These are phyloP conservation scores for Drosophila navojoa DNA, from an alignment of 1,140 invertebrate genomes.

Conservation along the genomic window DNA sequence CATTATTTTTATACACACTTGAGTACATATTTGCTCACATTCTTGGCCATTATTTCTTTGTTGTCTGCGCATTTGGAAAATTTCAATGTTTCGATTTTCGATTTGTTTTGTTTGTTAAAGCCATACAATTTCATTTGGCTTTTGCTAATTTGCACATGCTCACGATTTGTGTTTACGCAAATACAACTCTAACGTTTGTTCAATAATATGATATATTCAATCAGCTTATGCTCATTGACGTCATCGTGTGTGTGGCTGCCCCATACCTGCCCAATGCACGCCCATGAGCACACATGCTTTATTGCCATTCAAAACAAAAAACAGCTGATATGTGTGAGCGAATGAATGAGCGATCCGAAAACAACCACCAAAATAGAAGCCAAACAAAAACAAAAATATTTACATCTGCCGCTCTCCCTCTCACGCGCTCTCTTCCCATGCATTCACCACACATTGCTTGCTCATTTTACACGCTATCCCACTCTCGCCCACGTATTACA, in stretches of 20 bases:
- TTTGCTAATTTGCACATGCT: slow-evolving; percentile 60
- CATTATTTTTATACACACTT: slow-evolving; percentile 10
- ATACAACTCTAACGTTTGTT: slow-evolving; percentile 9
- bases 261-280: not conserved
- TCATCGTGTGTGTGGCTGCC: slow-evolving; percentile 21
- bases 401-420: not conserved
- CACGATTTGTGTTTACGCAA: slow-evolving; percentile 23
- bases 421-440: not conserved
- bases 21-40: slow-evolving; percentile 36
- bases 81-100: slow-evolving; percentile 29
- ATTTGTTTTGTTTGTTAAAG: slow-evolving; percentile 67
- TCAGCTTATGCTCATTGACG: slow-evolving; percentile 31
- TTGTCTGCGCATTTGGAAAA: slow-evolving; percentile 45
- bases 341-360: slow-evolving; percentile 10
- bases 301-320: slow-evolving; percentile 72
- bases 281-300: slow-evolving; percentile 48
- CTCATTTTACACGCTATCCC: slow-evolving; percentile 9
- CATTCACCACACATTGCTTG: not conserved
- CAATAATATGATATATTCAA: slow-evolving; percentile 18
- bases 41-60: slow-evolving; percentile 51
- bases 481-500: slow-evolving; percentile 1
- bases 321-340: slow-evolving; percentile 62
- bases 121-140: slow-evolving; percentile 33
- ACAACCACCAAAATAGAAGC: slow-evolving; percentile 24
- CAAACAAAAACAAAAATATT: slow-evolving; percentile 28